Conservation (phyloP, 2,113 vertebrate species). For the Actenoides hombroni region DNA sequence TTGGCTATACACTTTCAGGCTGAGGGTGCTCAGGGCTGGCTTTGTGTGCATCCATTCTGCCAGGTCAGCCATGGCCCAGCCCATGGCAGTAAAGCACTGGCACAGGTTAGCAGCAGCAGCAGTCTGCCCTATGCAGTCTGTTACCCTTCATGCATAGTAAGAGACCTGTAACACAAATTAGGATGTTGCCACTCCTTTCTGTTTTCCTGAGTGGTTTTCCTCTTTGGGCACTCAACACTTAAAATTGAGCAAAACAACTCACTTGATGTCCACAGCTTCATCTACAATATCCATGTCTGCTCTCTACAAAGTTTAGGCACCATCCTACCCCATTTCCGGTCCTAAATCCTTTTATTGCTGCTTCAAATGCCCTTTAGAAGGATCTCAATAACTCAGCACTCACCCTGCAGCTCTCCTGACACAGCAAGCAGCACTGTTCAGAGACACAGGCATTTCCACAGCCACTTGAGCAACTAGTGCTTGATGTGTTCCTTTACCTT, state of each 20-base stretch:
- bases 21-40: background rate
- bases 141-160: background rate
- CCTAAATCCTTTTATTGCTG: background rate
- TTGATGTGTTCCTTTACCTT: background rate
- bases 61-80: background rate
- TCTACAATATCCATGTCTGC: background rate
- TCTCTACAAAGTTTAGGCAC: background rate
- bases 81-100: background rate
- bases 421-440: background rate
- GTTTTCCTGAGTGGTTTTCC: background rate
- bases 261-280: background rate
- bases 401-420: background rate
- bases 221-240: background rate
- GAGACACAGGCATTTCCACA: rapidly evolving
- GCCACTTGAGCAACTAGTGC: background rate
- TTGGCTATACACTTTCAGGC: background rate
- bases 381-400: background rate
- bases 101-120: background rate
- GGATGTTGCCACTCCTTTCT: background rate
- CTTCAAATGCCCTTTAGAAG: background rate
- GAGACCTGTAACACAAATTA: background rate
- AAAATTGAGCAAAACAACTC: background rate
- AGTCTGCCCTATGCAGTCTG: background rate
- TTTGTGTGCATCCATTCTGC: background rate
- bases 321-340: background rate